Base-by-base conservation (phyloP, 1,140 invertebrate species). In the Coenobita brevimanus region DNA sequence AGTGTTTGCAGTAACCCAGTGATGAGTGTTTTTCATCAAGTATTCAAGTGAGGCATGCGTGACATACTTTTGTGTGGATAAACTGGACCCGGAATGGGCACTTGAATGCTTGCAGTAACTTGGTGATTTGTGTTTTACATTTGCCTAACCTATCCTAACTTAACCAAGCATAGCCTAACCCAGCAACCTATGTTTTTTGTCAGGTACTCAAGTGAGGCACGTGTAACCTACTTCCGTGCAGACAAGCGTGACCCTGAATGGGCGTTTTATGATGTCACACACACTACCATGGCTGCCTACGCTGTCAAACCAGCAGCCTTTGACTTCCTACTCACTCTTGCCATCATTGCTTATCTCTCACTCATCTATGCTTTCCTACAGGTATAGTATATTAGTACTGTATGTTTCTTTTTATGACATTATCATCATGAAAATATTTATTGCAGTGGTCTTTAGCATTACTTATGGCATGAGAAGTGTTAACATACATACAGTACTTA, bases 281-380 rank as follows among this genome's bases (percentile, higher is more conserved):
- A 94, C 91, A 96, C 96, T 4, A 94, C 93, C 50, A 94, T 99
- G 90, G 96, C 97, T 93, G 95, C 98, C 69, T 99, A 98, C 93
- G 97, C 96, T 96, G 98, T 99, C 4, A 99, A 99, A 92, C 98
- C 98, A 90, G 98, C 98, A 36, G 95, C 99, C 67, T 99, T 99
- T 94, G 98, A 99, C 94, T 95, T 99, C 57, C 96, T 99, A 90
- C 94, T 99, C 2, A 98, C 97, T 10, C 92, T 97, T 84, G 95
- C 95, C 43, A 99, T 99, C 91, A 93, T 95, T 54, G 93, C 95
- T 10, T 99, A 99, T 92, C 94, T 99, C 69, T 94, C 94, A 46
- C 89, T 95, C 8, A 94, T 99, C 15, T 99, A 98, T 92, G 94
- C 97, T 67, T 93, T 95, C 69, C 95, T 98, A 71, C 95, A 96